These are phyloP conservation scores for Samia ricini DNA, from an alignment of 1,140 invertebrate genomes.

Conservation along the genomic window DNA sequence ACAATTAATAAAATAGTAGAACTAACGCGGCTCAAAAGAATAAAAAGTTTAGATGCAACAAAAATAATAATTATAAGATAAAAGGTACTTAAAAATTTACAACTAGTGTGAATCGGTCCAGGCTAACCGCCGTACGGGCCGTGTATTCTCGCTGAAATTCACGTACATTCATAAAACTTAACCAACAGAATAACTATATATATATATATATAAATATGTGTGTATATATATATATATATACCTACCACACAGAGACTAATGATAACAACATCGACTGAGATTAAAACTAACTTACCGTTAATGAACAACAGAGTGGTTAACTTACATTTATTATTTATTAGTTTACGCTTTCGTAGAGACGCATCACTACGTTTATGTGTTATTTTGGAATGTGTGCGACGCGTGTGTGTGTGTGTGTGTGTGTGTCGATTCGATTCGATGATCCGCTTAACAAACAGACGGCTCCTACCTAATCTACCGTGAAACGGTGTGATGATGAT, in stretches of 20 bases:
- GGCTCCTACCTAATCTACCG: conserved; percentile 18
- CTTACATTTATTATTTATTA: too few relatives aligned
- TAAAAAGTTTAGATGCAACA: conserved; percentile 72
- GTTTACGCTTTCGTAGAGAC: conserved; percentile 50
- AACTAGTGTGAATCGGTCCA: conserved; percentile 63
- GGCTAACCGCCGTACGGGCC: conserved; percentile 52
- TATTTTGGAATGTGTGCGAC: conserved; percentile 75
- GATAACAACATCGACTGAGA: conserved; percentile 73
- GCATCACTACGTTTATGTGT: conserved; percentile 56
- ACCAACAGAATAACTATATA: conserved; percentile 59
- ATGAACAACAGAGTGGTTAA: conserved; percentile 78
- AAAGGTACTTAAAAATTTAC: conserved; percentile 68
- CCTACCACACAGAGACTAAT: conserved; percentile 72
- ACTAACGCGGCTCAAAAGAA: conserved; percentile 67
- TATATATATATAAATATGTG: too few relatives aligned
- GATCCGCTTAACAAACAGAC: too few relatives aligned
- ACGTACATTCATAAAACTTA: conserved; percentile 66
- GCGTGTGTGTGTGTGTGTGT: conserved; percentile 34
- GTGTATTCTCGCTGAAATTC: conserved; percentile 73
- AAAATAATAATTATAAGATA: conserved; percentile 65
- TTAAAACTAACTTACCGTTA: conserved; percentile 75
- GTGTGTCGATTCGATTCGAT: conserved; percentile 9
- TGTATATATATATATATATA: too few relatives aligned
- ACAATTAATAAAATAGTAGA: conserved; percentile 68
- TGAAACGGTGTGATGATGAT: conserved; percentile 26